Evolutionary conservation across 1,140 invertebrate species (phyloP), one percentile per base, ranked within the genome.

Genomic region (Drosophila simulans): DNA sequence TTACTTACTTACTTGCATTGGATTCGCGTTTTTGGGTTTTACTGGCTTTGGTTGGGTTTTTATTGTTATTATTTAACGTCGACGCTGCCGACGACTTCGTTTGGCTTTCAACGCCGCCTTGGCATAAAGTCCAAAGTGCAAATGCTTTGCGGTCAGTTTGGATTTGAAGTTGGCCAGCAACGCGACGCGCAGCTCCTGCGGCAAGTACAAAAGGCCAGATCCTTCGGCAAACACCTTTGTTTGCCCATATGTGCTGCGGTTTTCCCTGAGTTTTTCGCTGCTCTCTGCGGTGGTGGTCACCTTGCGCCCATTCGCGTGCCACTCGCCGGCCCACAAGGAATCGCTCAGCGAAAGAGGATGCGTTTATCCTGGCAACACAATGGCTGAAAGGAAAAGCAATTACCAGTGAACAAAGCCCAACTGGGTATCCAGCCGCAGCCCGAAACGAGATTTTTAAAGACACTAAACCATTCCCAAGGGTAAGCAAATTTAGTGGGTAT

Each of bases 101-200:
- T 31, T 51, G 25, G 45, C 31, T 39, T 52, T 72, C 37, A 69
- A 51, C 68, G 39, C 45, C 43, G 54, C 48, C 69, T 58, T 64
- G 84, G 76, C 84, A 83, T 89, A 80, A 88, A 83, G 84, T 89
- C 77, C 66, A 83, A 89, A 77, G 80, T 84, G 80, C 77, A 89
- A 89, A 89, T 84, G 80, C 80, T 90, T 90, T 89, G 85, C 80
- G 85, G 85, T 89, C 85, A 89, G 85, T 89, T 90, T 75, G 77
- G 77, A 73, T 81, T 90, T 71, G 70, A 85, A 84, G 85, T 89
- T 89, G 77, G 85, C 74, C 73, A 83, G 80, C 49, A 65, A 65
- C 85, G 85, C 77, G 84, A 83, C 84, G 77, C 59, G 68, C 82
- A 77, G 82, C 64, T 59, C 49, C 43, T 51, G 69, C 35, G 42